A percentile compares a stretch with the other conserved stretches of the same genome.
These are phyloP conservation scores for Alosa sapidissima DNA, from an alignment of 2,797 vertebrate species.

Conservation along the genomic window DNA sequence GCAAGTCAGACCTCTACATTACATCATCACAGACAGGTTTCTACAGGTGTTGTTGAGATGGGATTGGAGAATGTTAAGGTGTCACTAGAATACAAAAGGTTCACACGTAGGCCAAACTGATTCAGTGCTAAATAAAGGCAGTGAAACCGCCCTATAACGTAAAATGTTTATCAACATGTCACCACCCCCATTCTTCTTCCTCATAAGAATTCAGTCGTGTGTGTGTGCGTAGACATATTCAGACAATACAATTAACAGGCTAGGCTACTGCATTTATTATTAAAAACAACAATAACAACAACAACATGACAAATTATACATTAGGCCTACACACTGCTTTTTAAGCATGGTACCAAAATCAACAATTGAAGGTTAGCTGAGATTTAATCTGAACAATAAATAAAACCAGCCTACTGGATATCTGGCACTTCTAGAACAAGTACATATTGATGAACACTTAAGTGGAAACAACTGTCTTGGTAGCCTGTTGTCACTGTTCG, in stretches of 20 bases:
- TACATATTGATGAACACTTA: not conserved
- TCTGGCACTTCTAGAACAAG: slow-evolving; percentile 12
- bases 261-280: not conserved
- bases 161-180: not conserved
- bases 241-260: not conserved
- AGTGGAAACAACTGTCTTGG: not conserved
- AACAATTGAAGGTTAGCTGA: not conserved
- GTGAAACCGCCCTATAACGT: not conserved
- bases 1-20: not conserved
- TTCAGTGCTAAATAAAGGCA: not conserved
- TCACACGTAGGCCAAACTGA: not conserved
- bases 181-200: too few species aligned
- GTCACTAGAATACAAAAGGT: not conserved
- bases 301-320: not conserved
- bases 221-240: not conserved
- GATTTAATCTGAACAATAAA: slow-evolving; percentile 17
- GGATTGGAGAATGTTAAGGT: not conserved
- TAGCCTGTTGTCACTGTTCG: not conserved
- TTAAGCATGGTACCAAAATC: not conserved
- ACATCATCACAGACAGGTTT: slow-evolving; percentile 2
- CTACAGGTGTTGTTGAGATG: not conserved
- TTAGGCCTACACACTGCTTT: not conserved
- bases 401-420: not conserved
- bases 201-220: not conserved
- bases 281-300: not conserved